Base-by-base conservation (phyloP, 2,888 invertebrate genomes). In the Hypomecis punctinalis region DNA sequence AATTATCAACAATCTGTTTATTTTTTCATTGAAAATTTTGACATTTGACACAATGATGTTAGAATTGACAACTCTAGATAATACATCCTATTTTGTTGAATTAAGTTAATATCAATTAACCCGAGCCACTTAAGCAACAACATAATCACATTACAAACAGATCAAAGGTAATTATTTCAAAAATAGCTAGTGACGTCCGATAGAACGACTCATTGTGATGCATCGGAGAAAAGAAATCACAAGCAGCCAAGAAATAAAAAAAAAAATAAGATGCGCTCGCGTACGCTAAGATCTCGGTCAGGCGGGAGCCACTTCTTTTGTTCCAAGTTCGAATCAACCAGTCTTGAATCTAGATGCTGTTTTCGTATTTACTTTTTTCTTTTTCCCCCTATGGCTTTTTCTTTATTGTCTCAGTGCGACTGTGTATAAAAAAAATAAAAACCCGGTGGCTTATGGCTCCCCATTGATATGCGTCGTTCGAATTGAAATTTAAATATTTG, bases 401-500 rank as follows among this genome's bases (percentile, higher is more conserved):
- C 90, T 90, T 91, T 93, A 91, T 91, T 91, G 91, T 91, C 90
- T 89, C 88, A 86, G 88, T 86, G 85, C 86, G 82, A 84, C 79
- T 88, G 85, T 82, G 82, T 76, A 81, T 83, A 82, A 84, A 86
- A 85, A 89, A 83, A 86, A 82, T 80, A 87, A 88, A 86, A 85
- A 80, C 82, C 85, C 89, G 90, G 92, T 93, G 92, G 92, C 92
- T 93, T 93, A 93, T 93, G 92, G 91, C 86, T 90, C 90, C 89
- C 91, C 92, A 93, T 93, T 93, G 92, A 92, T 93, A 93, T 93
- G 91, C 91, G 90, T 89, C 88, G 86, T 89, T 91, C 90, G 91
- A 88, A 91, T 91, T 90, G 91, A 92, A 92, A 93, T 92, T 93
- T 92, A 92, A 93, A 93, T 93, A 93, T 92, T 91, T 93, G 89